Evolutionary conservation across 2,113 vertebrate species (phyloP).

Genomic region (Pan paniscus): DNA sequence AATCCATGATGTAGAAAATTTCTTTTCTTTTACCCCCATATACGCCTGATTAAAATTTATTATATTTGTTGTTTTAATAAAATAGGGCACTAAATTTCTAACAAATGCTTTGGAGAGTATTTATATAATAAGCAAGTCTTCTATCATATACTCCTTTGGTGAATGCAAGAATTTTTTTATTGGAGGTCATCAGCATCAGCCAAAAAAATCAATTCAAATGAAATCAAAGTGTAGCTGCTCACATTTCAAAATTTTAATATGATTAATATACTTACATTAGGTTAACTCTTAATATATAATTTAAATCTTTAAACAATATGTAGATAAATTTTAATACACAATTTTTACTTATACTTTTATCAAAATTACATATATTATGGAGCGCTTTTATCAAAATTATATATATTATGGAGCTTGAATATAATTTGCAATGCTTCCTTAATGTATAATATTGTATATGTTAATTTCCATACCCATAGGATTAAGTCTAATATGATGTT

Average conservation of each 20-base stretch:
- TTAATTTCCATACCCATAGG: not conserved
- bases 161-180: constrained; percentile 72
- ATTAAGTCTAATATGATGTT: not conserved
- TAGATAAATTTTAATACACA: constrained; percentile 38
- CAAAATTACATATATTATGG: not conserved
- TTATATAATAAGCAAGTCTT: constrained; percentile 69
- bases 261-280: constrained; percentile 50
- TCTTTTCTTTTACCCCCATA: constrained; percentile 37
- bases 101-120: constrained; percentile 72
- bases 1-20: constrained; percentile 50
- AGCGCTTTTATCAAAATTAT: no score
- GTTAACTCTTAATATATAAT: constrained; percentile 38
- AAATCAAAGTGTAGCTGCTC: constrained; percentile 54
- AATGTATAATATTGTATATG: not conserved
- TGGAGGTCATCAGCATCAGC: constrained; percentile 68
- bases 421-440: not conserved
- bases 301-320: constrained; percentile 50
- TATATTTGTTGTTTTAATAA: constrained; percentile 81
- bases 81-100: constrained; percentile 74
- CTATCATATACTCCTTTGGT: constrained; percentile 70
- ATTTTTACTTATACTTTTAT: not conserved
- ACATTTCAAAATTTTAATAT: constrained; percentile 59
- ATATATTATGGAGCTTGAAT: not conserved
- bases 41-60: constrained; percentile 77
- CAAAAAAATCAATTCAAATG: constrained; percentile 78